Base-by-base conservation (phyloP, 2,888 invertebrate genomes). In the Conomelus anceps region DNA sequence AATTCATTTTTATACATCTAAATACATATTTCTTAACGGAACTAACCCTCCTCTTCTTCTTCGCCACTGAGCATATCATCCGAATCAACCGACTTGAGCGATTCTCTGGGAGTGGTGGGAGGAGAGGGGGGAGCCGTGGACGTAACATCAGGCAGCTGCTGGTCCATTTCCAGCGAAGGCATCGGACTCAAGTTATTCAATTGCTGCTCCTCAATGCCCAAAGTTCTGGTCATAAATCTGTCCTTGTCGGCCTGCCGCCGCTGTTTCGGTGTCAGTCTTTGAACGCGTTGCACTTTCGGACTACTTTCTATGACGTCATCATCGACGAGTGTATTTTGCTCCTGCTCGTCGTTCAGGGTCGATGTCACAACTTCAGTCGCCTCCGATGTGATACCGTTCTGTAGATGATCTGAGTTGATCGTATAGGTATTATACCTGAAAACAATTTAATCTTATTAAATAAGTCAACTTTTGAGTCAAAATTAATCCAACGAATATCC, bases 171-270 rank as follows among this genome's bases (percentile, higher is more conserved):
- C 11, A 63, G 34, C 34, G 34, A 34, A 3, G 34, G 34, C 34
- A 34, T 34, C 13, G 34, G 9, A 13, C 34, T 34, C 34, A 34
- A n/a, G n/a, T n/a, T n/a, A n/a, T n/a, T n/a, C n/a, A n/a, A n/a
- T n/a, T n/a, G n/a, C n/a, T n/a, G 13, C 24, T 91, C 91, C 26
- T 90, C 88, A 41, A 93, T 95, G 84, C 93, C 95, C 22, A 96
- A 93, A 0, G 97, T 96, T 92, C 96, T 95, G 1, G 97, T 97
- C 91, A 95, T 95, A 92, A 96, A 97, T 88, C 97, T 94, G 87
- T 97, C 97, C 7, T 95, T 95, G 92, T 96, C 96, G 90, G 96
- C 95, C 17, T 94, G 93, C 22, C 95, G 94, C 92, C 94, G 94
- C 92, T 95, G 95, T 92, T 95, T 95, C 91, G 94, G 93, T 0